Percentiles rank a stretch among this genome's conserved stretches.
Evolutionary conservation across 2,888 invertebrate species (phyloP).

Genomic region (Agrochola lychnidis): DNA sequence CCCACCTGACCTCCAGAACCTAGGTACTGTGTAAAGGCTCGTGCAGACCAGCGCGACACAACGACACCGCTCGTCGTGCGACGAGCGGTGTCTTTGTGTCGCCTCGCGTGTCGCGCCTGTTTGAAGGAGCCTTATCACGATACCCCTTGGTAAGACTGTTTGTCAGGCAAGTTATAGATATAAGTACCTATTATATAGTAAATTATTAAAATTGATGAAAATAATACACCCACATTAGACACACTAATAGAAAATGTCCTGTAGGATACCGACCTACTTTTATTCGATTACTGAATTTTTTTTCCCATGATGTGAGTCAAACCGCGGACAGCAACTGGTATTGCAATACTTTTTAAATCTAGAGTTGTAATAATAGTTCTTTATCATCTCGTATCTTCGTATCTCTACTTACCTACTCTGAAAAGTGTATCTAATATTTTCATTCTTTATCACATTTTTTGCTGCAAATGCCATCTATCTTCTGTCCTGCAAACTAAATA

Average conservation of each 20-base stretch:
- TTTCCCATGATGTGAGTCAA: background rate
- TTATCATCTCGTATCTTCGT: background rate
- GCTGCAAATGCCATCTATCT: conserved; percentile 57
- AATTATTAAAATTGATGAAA: background rate
- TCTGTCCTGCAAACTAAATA: background rate
- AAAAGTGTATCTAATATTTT: background rate
- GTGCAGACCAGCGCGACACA: no score
- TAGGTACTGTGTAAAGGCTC: no score
- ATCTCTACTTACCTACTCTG: background rate
- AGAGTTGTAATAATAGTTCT: background rate
- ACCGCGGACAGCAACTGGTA: background rate
- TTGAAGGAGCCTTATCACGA: no score
- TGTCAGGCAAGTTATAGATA: background rate
- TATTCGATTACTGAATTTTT: background rate
- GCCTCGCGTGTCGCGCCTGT: no score
- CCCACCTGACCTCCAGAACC: no score
- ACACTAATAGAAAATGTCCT: background rate
- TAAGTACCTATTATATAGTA: background rate
- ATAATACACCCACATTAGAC: background rate
- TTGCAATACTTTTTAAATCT: background rate
- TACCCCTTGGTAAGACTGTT: no score
- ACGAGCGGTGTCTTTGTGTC: no score
- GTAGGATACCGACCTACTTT: background rate
- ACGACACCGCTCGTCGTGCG: no score
- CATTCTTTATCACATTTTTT: background rate